A percentile compares a stretch with the other conserved stretches of the same genome.
These are phyloP conservation scores for Hyposoter didymator DNA, from an alignment of 2,888 invertebrate species.

Conservation along the genomic window DNA sequence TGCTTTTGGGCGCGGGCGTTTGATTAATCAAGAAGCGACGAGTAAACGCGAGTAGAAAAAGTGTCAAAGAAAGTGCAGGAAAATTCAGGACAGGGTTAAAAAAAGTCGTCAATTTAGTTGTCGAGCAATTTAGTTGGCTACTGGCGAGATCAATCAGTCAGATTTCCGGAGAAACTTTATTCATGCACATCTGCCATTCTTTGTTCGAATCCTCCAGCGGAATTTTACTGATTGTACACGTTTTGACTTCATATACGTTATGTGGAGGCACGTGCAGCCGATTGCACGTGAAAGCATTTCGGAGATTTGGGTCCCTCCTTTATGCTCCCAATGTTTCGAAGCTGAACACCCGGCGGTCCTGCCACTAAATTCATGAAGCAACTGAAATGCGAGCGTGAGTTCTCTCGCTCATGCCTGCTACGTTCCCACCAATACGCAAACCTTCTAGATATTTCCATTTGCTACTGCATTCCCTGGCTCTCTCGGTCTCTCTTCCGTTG, in stretches of 20 bases:
- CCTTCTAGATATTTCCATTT: not conserved
- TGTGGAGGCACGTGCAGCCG: slow-evolving; percentile 58
- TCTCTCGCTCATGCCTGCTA: slow-evolving; percentile 36
- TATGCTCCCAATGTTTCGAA: slow-evolving; percentile 33
- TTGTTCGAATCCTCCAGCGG: slow-evolving; percentile 42
- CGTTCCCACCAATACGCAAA: slow-evolving; percentile 16
- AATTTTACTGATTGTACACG: slow-evolving; percentile 33
- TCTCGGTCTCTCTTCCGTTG: not conserved
- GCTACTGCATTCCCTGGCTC: not conserved
- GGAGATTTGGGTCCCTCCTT: slow-evolving; percentile 63
- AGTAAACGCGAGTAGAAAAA: not conserved
- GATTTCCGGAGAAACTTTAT: not conserved
- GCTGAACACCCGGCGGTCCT: slow-evolving; percentile 58
- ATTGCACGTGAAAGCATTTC: slow-evolving; percentile 64
- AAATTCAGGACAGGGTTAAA: not conserved
- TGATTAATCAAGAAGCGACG: slow-evolving; percentile 50
- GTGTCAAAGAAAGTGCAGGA: not conserved
- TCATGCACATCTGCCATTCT: slow-evolving; percentile 34
- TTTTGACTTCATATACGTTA: slow-evolving; percentile 18
- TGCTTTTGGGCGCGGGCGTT: not conserved
- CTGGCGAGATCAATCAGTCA: slow-evolving; percentile 51
- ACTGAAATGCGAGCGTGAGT: slow-evolving; percentile 8
- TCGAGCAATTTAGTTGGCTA: not conserved
- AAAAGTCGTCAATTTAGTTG: not conserved
- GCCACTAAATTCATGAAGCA: slow-evolving; percentile 65